Base-by-base conservation (phyloP, 1,140 invertebrate genomes). In the Drosophila guanche region DNA sequence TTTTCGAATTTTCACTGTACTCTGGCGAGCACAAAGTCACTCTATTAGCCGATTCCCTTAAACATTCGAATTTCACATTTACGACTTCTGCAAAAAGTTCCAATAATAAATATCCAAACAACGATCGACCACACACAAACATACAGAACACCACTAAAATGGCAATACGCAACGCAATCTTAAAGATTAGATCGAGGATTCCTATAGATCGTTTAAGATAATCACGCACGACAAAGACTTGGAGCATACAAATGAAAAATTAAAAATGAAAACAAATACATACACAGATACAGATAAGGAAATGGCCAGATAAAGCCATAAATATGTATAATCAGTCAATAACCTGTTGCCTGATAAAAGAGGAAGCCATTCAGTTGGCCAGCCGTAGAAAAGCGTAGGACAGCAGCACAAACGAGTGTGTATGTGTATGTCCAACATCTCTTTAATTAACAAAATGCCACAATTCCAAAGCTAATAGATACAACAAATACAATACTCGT, bases 301-400 rank as follows among this genome's bases (percentile, higher is more conserved):
- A 37, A 37, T 37, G 33, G 33, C 29, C 6, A 63, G 76, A 84
- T 79, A 85, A 69, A 55, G 45, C 12, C 48, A 57, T 58, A 42
- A 54, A 54, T 54, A 52, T 37, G 25, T 59, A 66, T 60, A 81
- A 88, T 85, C 83, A 88, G 77, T 81, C 83, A 85, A 58, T 53
- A 88, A 81, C 83, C 80, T 83, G 73, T 63, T 77, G 63, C 29
- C 22, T 4, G 57, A 51, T 33, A 58, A 52, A 66, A 10, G 22
- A 47, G 59, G 20, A 51, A 46, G 46, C 33, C 33, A 37, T 4
- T 37, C 40, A n/a, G 27, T 20, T 37, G 22, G 25, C 29, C 1
- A 14, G 33, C 0, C 10, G 29, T 33, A 59, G 16, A 60, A 60
- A 52, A 67, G 46, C 56, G 63, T 69, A 52, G 67, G 41, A 58